Evolutionary conservation across 2,888 invertebrate species (phyloP).

Genomic region (Macropis europaea): DNA sequence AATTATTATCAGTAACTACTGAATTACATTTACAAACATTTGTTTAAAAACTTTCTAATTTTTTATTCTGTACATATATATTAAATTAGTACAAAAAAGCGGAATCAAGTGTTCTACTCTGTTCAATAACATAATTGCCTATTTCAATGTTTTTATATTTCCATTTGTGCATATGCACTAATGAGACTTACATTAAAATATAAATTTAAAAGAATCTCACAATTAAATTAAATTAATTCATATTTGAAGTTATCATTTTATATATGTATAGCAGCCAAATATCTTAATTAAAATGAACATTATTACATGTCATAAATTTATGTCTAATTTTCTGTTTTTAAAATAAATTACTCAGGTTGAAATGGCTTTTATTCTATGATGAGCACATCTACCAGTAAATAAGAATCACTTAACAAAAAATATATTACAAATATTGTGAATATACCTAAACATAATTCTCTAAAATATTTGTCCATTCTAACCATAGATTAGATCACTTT

Average conservation of each 20-base stretch:
- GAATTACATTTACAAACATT: conserved; percentile 60
- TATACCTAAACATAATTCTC: conserved; percentile 7
- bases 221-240: neutral
- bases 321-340: neutral
- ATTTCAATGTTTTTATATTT: neutral
- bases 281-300: conserved; percentile 14
- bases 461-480: neutral
- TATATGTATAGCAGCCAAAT: conserved; percentile 25
- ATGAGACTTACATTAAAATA: conserved; percentile 21
- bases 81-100: conserved; percentile 39
- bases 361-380: conserved; percentile 12
- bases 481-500: neutral
- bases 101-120: conserved; percentile 7
- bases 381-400: conserved; percentile 48
- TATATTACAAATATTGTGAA: conserved; percentile 54
- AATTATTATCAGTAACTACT: conserved; percentile 30
- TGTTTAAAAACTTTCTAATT: conserved; percentile 51
- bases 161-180: conserved; percentile 23
- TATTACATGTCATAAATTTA: neutral
- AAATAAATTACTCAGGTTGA: conserved; percentile 26
- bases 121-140: conserved; percentile 5
- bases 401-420: conserved; percentile 71
- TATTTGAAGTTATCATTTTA: conserved; percentile 13
- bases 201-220: neutral
- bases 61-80: conserved; percentile 44